Evolutionary conservation across 2,888 invertebrate genomes (phyloP).

Genomic region (Thereva unica): DNA sequence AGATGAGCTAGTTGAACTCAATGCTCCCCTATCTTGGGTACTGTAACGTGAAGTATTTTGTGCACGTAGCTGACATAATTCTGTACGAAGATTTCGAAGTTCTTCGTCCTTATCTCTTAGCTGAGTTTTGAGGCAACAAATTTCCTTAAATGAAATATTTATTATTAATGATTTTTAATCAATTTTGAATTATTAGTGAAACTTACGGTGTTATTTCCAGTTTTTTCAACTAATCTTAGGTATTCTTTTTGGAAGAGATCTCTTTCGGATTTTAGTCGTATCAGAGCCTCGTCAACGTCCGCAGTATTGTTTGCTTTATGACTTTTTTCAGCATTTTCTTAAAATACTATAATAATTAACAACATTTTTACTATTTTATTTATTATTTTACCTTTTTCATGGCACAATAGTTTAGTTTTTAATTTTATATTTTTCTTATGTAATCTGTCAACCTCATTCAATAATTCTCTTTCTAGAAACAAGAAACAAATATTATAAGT

Average conservation of each 20-base stretch:
- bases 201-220: conserved; percentile 50
- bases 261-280: conserved; percentile 53
- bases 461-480: conserved; percentile 57
- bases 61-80: conserved; percentile 41
- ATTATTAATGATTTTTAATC: background rate
- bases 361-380: background rate
- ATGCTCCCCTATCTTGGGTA: conserved; percentile 7
- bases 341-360: background rate
- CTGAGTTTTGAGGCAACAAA: conserved; percentile 53
- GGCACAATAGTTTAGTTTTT: conserved; percentile 51
- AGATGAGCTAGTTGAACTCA: conserved; percentile 29
- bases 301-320: conserved; percentile 40
- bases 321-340: conserved; percentile 19
- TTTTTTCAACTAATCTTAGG: conserved; percentile 50
- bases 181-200: background rate
- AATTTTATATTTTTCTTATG: conserved; percentile 60
- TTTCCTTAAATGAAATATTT: conserved; percentile 44
- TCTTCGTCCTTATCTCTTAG: conserved; percentile 55
- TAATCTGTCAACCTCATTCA: conserved; percentile 60
- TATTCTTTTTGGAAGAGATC: conserved; percentile 58
- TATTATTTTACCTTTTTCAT: conserved; percentile 45
- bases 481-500: too few species aligned
- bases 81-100: conserved; percentile 48
- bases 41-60: background rate
- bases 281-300: conserved; percentile 51